Conservation (phyloP, 53 echinoderm and acorn worm species). For the Hippasteria phrygiana region DNA sequence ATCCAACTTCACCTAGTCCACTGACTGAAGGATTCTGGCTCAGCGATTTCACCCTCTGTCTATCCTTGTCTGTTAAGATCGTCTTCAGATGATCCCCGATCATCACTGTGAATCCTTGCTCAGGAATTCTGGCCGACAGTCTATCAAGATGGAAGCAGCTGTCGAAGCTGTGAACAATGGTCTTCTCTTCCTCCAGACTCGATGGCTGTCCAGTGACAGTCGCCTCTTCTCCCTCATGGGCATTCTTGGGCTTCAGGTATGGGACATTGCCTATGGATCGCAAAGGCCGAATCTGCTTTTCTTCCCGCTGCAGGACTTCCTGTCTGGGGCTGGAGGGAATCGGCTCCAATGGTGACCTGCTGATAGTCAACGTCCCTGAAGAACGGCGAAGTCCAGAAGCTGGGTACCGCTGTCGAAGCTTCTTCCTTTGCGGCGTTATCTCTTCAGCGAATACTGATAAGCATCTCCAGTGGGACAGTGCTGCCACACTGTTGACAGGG, state of each 20-base stretch:
- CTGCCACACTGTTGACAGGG: not conserved
- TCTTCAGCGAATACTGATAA: not conserved
- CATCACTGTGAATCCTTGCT: conserved; percentile 2
- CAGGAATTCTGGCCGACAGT: not conserved
- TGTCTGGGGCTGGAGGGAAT: conserved; percentile 4
- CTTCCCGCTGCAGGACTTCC: not conserved
- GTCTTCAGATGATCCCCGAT: conserved; percentile 20
- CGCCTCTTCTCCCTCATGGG: too few relatives aligned
- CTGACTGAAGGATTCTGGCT: not conserved
- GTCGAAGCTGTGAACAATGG: not conserved
- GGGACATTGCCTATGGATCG: not conserved
- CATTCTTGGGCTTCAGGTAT: too few relatives aligned
- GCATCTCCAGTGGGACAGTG: conserved; percentile 16
- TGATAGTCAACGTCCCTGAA: not conserved
- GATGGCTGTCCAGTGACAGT: too few relatives aligned
- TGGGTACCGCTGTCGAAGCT: not conserved
- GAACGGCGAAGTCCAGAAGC: not conserved
- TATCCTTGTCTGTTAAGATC: not conserved
- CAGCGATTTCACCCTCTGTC: not conserved
- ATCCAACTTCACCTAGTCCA: conserved; percentile 10
- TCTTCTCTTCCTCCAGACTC: not conserved
- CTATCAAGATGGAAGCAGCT: not conserved
- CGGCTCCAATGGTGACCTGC: not conserved
- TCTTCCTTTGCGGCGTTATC: not conserved
- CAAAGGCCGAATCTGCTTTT: not conserved